Evolutionary conservation across 2,113 vertebrate species (phyloP), one percentile per base, ranked within the genome.

Genomic region (Leucopsar rothschildi): DNA sequence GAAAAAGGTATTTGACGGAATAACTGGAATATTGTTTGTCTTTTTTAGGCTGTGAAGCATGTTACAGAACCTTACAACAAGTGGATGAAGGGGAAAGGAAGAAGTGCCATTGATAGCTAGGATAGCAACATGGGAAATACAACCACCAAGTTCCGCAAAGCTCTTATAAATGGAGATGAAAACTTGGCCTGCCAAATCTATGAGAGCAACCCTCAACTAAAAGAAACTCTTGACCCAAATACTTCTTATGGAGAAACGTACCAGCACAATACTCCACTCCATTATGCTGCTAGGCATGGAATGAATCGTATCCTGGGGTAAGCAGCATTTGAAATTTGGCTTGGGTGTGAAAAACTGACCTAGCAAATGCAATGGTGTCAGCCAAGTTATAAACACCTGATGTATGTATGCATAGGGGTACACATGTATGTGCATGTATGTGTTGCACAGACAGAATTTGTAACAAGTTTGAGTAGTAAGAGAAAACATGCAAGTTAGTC

Each of bases 111-210:
- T 92, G 88, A 70, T 47, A 96, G 86, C 91, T 97, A 96, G 95
- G 87, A 96, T 35, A 95, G 87, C 94, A 99, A 97, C 94, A 99
- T 99, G 99, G 99, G 99, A 97, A 99, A 99, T 97, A 99, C 99
- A 71, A 99, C 99, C 35, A 99, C 99, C 93, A 99, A 99, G 96
- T 99, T 99, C 96, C 99, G 99, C 73, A 99, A 99, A 98, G 99
- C 99, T 86, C 98, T 99, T 93, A 99, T 99, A 97, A 99, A 98
- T 57, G 99, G 99, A 95, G 99, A 99, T 93, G 99, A 99, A 97
- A 97, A 98, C 92, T 97, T 99, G 96, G 99, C 99, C 93, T 99
- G 98, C 98, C 99, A 99, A 93, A 99, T 99, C 78, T 99, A 99
- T 29, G 99, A 99, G 96, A 98, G 98, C 96, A 99, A 99, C 97